phyloP scores from a whole-genome alignment of 2,113 vertebrate species.

The Anser brachyrhynchus region DNA sequence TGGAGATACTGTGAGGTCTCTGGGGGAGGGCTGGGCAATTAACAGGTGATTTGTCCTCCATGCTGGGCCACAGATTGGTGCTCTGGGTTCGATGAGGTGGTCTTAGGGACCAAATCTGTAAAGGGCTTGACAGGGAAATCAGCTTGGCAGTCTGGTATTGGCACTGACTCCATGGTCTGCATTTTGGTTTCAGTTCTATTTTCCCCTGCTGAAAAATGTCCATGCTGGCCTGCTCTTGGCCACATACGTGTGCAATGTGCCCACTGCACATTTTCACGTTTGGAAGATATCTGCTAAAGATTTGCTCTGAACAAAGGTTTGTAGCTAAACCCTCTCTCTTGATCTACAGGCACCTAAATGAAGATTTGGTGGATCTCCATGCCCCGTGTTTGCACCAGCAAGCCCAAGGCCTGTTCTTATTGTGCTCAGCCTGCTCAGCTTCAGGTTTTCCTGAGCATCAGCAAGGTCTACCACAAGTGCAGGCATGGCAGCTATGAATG shows the following conservation, averaged over 20 bases:
- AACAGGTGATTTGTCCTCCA: not conserved
- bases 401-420: not conserved
- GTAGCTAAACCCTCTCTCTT: not conserved
- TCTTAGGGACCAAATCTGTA: not conserved
- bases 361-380: not conserved
- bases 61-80: not conserved
- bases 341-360: not conserved
- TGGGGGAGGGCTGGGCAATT: not conserved
- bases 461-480: not conserved
- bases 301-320: not conserved
- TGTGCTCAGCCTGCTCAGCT: rapidly evolving
- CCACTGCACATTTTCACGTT: not conserved
- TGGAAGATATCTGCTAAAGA: not conserved
- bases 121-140: not conserved
- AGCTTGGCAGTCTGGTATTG: not conserved
- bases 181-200: not conserved
- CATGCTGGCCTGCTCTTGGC: not conserved
- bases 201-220: not conserved
- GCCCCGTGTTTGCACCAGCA: not conserved
- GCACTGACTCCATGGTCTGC: not conserved
- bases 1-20: not conserved
- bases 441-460: not conserved
- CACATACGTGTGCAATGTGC: not conserved
- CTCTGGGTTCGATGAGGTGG: not conserved
- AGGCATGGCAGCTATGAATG: not conserved